Evolutionary conservation across 1,140 invertebrate species (phyloP), one percentile per base, ranked within the genome.

Genomic region (Batillaria attramentaria): DNA sequence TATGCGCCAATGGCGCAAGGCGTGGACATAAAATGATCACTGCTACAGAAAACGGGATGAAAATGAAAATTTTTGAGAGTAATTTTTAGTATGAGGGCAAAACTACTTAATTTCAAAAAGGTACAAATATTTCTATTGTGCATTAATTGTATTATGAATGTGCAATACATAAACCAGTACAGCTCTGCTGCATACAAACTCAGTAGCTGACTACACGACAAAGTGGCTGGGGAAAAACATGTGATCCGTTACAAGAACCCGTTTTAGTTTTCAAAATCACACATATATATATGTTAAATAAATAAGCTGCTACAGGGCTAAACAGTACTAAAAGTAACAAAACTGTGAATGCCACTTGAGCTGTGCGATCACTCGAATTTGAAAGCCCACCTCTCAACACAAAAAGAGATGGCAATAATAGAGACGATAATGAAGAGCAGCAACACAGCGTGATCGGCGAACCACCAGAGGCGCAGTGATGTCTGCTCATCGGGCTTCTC

Each of bases 371-470:
- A 24, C 24, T 69, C 10, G 46, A 50, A 8, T 5, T 0, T 37
- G 20, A 2, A 24, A 10, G 28, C 70, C 72, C 75, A 85, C 84
- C 81, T 79, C 70, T 85, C 84, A 68, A 85, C 37, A 31, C 81
- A 31, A 72, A 81, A 85, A 72, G 80, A 80, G 10, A 85, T 78
- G 41, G 80, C 79, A 20, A 85, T 77, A 43, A 85, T 65, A 31
- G 82, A 80, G 28, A 85, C 69, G 68, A 82, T 81, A 60, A 79
- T 72, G 60, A 85, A 85, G 4, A 85, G 77, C 20, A 83, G 75
- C 13, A 85, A 76, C 16, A 82, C 79, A 6, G 84, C 80, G 33
- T 80, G 78, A 65, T 85, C 84, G 3, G 80, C 76, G 10, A 69
- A 82, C 76, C 79, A 77, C 77, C 78, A 82, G 46, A 72, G 62